Evolutionary conservation across 2,113 vertebrate species (phyloP).

Genomic region (Leptobrachium ailaonicum): DNA sequence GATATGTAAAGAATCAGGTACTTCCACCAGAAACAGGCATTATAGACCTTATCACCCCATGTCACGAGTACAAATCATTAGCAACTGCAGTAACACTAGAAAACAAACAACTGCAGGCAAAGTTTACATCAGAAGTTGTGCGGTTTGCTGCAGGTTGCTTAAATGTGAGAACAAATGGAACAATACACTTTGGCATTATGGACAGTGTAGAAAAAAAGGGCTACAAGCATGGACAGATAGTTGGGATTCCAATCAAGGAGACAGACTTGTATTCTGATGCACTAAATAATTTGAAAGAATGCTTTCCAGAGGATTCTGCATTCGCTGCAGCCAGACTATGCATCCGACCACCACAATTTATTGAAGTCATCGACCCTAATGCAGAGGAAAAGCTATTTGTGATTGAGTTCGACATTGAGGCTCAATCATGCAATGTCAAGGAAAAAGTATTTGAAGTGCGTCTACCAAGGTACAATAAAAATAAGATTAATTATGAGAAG

Average conservation of each 20-base stretch:
- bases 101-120: constrained; percentile 65
- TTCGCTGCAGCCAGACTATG: constrained; percentile 65
- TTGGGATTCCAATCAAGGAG: constrained; percentile 66
- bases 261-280: constrained; percentile 68
- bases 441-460: constrained; percentile 61
- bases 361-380: constrained; percentile 67
- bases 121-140: constrained; percentile 75
- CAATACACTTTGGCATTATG: constrained; percentile 80
- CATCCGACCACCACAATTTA: constrained; percentile 73
- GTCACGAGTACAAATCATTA: constrained; percentile 80
- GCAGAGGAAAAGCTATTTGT: constrained; percentile 68
- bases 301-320: constrained; percentile 57
- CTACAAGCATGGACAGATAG: constrained; percentile 71
- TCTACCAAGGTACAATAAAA: constrained; percentile 69
- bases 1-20: constrained; percentile 69
- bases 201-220: constrained; percentile 64
- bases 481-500: constrained; percentile 68
- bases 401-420: constrained; percentile 78
- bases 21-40: constrained; percentile 76
- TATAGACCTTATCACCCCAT: constrained; percentile 68
- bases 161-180: constrained; percentile 81
- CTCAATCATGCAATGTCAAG: constrained; percentile 62
- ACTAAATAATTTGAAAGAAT: constrained; percentile 67
- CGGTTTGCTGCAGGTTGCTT: constrained; percentile 76
- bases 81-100: constrained; percentile 62